Base-by-base conservation (phyloP, 2,888 invertebrate species). In the Sarcophaga carnaria region DNA sequence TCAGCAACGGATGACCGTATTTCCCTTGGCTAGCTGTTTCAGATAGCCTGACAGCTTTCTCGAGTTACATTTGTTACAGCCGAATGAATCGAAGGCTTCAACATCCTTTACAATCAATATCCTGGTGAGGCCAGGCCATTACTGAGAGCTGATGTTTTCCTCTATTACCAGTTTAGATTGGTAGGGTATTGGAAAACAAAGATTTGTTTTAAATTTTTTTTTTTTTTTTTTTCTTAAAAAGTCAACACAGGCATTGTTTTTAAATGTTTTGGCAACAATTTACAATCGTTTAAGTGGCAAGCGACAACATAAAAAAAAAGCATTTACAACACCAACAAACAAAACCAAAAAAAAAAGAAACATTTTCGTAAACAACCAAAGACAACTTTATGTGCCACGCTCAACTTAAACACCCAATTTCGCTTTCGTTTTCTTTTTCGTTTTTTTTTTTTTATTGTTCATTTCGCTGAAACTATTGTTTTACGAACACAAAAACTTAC, bases 261-360 rank as follows among this genome's bases (percentile, higher is more conserved):
- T 77, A 71, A 47, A 27, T 60, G 25, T 25, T 22, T 83, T 80
- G 71, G 75, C 75, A 75, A 49, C 80, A 81, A 83, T 83, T 76
- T 80, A 81, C 83, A 86, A 86, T 86, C 81, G 62, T 86, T 83
- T 83, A 86, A 83, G 86, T 83, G 86, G 80, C 80, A 83, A 83
- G 75, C 80, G 74, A 86, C 80, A 83, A 86, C 74, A 83, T 78
- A 27, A 83, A 37, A 37, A 37, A 37, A 37, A 80, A 80, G 78
- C 72, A 85, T 80, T 80, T 80, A 74, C 45, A n/a, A 72, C 45
- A 67, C n/a, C 22, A 70, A 47, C 47, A 60, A 49, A 10, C 37
- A 37, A 37, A 37, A 37, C 37, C 6, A 37, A 37, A 37, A 37
- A 37, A 37, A 37, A 54, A 2, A 0, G 14, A 12, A 37, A 37